A percentile compares a stretch with the other conserved stretches of the same genome.
Conservation (phyloP, 2,888 invertebrate species). For the Teinopalpus imperialis region DNA sequence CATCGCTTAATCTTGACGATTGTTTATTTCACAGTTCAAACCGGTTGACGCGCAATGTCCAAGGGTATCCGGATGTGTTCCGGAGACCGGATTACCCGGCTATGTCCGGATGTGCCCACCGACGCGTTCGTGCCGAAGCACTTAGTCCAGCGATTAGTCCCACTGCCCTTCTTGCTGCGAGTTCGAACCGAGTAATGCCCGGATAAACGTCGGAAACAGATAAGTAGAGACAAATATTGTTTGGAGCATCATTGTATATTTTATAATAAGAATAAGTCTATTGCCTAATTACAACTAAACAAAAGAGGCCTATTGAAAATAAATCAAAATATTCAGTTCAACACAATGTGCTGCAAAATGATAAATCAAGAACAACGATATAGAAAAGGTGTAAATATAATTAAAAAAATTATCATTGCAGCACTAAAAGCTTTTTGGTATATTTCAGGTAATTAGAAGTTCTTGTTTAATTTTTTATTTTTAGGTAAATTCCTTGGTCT, state of each 20-base stretch:
- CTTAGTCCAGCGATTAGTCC: conserved; percentile 64
- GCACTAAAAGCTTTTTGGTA: no score
- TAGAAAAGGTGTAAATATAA: no score
- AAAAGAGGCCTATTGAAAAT: no score
- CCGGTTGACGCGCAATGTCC: conserved; percentile 39
- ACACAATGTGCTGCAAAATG: no score
- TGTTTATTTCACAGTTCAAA: conserved; percentile 66
- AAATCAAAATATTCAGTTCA: no score
- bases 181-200: conserved; percentile 49
- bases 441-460: no score
- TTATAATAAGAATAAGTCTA: no score
- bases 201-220: conserved; percentile 47
- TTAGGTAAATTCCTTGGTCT: no score
- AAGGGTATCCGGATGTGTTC: conserved; percentile 36
- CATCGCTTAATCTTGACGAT: conserved; percentile 77
- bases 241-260: conserved; percentile 30
- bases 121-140: conserved; percentile 67
- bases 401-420: no score
- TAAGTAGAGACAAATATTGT: conserved; percentile 57
- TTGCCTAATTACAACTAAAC: no score
- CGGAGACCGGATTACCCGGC: conserved; percentile 54
- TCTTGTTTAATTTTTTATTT: no score
- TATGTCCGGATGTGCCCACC: conserved; percentile 53
- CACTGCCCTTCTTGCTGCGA: conserved; percentile 58
- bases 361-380: no score